A percentile compares a stretch with the other conserved stretches of the same genome.
Conservation (phyloP, 1,140 invertebrate genomes). For the Aethina tumida region DNA sequence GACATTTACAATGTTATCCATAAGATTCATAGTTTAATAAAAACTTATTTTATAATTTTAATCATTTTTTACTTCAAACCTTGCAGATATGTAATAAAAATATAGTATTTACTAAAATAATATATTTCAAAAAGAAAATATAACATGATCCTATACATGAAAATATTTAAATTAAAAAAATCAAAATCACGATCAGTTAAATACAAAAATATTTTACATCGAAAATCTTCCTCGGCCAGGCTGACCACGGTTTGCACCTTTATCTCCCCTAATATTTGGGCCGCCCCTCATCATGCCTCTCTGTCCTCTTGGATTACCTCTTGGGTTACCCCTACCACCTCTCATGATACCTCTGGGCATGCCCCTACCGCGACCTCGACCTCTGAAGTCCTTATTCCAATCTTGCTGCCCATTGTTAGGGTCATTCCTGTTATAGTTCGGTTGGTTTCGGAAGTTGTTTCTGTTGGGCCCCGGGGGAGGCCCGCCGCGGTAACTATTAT, state of each 20-base stretch:
- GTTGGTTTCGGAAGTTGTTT: conserved; percentile 1
- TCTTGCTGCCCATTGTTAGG: not conserved
- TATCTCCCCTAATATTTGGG: conserved; percentile 7
- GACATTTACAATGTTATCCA: too few relatives aligned
- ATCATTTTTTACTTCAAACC: too few relatives aligned
- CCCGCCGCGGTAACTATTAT: conserved; percentile 20
- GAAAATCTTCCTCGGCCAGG: conserved; percentile 7
- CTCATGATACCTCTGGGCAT: conserved; percentile 9
- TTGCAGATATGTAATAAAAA: too few relatives aligned
- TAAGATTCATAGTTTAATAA: too few relatives aligned
- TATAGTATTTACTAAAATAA: too few relatives aligned
- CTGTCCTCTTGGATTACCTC: conserved; percentile 10
- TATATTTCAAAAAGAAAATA: too few relatives aligned
- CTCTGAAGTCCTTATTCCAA: conserved; percentile 10
- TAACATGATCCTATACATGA: too few relatives aligned
- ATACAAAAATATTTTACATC: not conserved
- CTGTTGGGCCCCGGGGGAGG: not conserved
- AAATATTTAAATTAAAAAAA: too few relatives aligned
- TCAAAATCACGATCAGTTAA: too few relatives aligned
- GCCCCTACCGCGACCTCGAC: conserved; percentile 9
- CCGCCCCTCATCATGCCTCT: conserved; percentile 6
- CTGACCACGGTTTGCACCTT: conserved; percentile 5
- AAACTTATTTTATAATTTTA: too few relatives aligned
- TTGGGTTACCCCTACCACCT: conserved; percentile 9
- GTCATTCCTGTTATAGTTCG: not conserved